phyloP scores from a whole-genome alignment of 2,888 invertebrate species.

The Cephus nigrinus region DNA sequence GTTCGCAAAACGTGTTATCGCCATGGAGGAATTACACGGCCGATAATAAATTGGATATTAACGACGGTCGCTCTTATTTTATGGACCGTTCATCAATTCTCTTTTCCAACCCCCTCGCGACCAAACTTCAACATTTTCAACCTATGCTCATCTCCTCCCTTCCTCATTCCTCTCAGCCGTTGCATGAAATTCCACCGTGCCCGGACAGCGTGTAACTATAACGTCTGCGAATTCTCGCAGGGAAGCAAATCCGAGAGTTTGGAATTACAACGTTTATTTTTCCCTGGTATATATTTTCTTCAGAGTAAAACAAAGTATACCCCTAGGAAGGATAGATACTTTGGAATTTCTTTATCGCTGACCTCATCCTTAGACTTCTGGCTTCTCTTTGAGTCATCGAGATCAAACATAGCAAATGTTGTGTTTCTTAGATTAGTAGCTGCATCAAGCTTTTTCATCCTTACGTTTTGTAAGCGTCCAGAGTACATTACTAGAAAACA shows the following conservation, averaged over 20 bases:
- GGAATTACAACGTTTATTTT: neutral
- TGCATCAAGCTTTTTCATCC: neutral
- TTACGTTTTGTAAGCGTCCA: neutral
- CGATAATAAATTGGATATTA: neutral
- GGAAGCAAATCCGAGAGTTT: neutral
- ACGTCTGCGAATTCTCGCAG: neutral
- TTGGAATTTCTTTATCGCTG: neutral
- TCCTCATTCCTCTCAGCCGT: neutral
- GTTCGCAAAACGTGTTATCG: neutral
- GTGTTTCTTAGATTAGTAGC: neutral
- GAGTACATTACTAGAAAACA: neutral
- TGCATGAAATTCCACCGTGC: neutral
- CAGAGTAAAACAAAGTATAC: neutral
- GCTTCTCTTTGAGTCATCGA: neutral
- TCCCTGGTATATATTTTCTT: neutral
- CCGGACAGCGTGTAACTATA: neutral
- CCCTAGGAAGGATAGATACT: neutral
- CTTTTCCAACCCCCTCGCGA: neutral
- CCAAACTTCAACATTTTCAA: neutral
- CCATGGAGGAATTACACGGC: neutral
- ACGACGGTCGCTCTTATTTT: neutral
- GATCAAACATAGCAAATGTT: neutral
- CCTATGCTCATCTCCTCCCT: neutral
- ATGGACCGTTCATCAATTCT: neutral
- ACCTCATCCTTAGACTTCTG: neutral